These are phyloP conservation scores for Drosophila oshimai DNA, from an alignment of 1,140 invertebrate species.

Conservation along the genomic window DNA sequence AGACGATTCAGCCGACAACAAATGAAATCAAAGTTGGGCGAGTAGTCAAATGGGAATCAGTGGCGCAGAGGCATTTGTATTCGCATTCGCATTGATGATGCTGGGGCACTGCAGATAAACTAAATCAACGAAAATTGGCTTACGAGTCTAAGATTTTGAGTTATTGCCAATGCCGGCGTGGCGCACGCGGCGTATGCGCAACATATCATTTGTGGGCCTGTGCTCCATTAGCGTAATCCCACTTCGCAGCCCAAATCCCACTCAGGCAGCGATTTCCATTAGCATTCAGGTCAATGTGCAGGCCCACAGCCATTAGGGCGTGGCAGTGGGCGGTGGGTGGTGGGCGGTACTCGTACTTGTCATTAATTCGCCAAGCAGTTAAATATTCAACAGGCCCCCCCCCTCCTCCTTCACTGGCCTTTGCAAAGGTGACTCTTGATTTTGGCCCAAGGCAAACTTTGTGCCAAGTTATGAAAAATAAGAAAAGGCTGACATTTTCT, in stretches of 20 bases:
- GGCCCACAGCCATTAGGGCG: conserved; percentile 32
- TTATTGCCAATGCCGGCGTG: conserved; percentile 49
- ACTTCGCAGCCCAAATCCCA: conserved; percentile 31
- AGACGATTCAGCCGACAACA: conserved; percentile 48
- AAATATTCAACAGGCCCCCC: conserved; percentile 29
- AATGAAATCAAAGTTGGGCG: conserved; percentile 62
- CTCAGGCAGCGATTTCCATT: conserved; percentile 38
- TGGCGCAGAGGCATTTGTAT: conserved; percentile 68
- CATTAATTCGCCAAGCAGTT: conserved; percentile 43
- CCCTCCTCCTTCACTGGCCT: not conserved
- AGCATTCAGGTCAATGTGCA: conserved; percentile 55
- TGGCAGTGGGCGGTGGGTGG: not conserved
- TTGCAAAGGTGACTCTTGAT: conserved; percentile 40
- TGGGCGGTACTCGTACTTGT: conserved; percentile 18
- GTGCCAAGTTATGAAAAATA: conserved; percentile 28
- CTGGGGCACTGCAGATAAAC: conserved; percentile 68
- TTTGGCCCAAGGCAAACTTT: conserved; percentile 25
- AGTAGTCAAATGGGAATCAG: conserved; percentile 64
- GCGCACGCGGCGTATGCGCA: conserved; percentile 63
- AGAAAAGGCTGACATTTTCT: conserved; percentile 12
- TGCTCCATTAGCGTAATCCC: conserved; percentile 24
- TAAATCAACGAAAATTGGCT: conserved; percentile 81
- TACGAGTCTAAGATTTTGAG: conserved; percentile 72
- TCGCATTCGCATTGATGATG: conserved; percentile 70
- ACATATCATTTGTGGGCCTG: conserved; percentile 56